Evolutionary conservation across 2,113 vertebrate species (phyloP).

Genomic region (Misgurnus mizolepis): DNA sequence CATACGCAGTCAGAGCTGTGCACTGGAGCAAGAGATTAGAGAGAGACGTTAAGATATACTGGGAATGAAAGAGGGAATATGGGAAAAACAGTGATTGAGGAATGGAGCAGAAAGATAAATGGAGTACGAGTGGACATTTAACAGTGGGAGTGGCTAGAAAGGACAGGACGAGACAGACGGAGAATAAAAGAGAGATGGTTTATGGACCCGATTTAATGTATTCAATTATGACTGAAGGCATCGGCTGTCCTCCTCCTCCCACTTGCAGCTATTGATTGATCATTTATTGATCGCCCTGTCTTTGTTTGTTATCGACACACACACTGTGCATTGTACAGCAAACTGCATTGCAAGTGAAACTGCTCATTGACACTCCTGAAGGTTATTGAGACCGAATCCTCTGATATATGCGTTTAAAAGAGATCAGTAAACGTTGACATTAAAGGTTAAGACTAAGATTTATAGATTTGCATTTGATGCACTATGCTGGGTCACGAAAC

Average conservation of each 20-base stretch:
- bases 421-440: neutral
- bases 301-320: conserved; percentile 51
- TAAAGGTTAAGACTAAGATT: neutral
- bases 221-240: conserved; percentile 62
- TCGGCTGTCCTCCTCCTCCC: conserved; percentile 52
- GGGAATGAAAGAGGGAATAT: conserved; percentile 39
- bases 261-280: conserved; percentile 62
- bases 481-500: no score
- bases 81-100: conserved; percentile 45
- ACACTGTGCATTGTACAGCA: neutral
- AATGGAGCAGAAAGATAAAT: neutral
- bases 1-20: conserved; percentile 57
- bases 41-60: conserved; percentile 29
- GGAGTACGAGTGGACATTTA: conserved; percentile 1
- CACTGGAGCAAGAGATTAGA: conserved; percentile 62
- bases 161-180: neutral
- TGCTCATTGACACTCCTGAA: neutral
- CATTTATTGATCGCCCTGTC: conserved; percentile 65
- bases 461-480: no score
- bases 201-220: conserved; percentile 57
- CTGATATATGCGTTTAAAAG: neutral
- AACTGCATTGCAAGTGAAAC: conserved; percentile 26
- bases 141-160: conserved; percentile 9
- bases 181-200: conserved; percentile 49
- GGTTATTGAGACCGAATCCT: conserved; percentile 29